Percentiles rank a stretch among this genome's conserved stretches.
These are phyloP conservation scores for Erpornis zantholeuca DNA, from an alignment of 2,113 vertebrate genomes.

Conservation along the genomic window DNA sequence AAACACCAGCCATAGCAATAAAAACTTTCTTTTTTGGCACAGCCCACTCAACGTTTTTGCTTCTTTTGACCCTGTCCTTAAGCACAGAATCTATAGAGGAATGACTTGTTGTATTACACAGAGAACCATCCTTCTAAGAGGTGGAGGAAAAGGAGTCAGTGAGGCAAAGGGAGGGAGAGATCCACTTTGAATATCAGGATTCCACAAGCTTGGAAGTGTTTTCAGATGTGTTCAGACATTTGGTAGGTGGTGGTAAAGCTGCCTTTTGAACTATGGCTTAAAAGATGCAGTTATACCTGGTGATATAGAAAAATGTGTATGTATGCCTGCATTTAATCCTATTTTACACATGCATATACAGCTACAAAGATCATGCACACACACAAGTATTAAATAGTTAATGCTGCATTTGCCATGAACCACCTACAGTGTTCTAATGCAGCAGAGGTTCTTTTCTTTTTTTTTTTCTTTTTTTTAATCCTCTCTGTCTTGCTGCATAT, in stretches of 20 bases:
- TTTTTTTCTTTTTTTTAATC: neutral
- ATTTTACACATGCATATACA: neutral
- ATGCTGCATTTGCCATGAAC: neutral
- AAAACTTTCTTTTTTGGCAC: neutral
- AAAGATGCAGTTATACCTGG: fast-evolving
- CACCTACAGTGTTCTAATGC: neutral
- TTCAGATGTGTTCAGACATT: neutral
- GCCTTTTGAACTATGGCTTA: neutral
- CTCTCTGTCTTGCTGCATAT: neutral
- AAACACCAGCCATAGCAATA: neutral
- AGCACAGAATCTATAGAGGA: neutral
- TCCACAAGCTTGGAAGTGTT: neutral
- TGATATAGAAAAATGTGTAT: neutral
- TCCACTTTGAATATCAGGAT: neutral
- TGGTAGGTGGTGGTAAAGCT: neutral
- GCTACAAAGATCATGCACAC: neutral
- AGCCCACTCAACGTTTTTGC: neutral
- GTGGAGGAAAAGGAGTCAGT: neutral
- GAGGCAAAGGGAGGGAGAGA: neutral
- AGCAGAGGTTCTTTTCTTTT: neutral
- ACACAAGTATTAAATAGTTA: neutral
- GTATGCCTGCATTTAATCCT: neutral
- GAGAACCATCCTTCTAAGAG: neutral
- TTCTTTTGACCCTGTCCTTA: neutral
- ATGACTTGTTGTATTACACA: neutral